phyloP scores from a whole-genome alignment of 2,113 vertebrate genomes.

The Turnix velox region DNA sequence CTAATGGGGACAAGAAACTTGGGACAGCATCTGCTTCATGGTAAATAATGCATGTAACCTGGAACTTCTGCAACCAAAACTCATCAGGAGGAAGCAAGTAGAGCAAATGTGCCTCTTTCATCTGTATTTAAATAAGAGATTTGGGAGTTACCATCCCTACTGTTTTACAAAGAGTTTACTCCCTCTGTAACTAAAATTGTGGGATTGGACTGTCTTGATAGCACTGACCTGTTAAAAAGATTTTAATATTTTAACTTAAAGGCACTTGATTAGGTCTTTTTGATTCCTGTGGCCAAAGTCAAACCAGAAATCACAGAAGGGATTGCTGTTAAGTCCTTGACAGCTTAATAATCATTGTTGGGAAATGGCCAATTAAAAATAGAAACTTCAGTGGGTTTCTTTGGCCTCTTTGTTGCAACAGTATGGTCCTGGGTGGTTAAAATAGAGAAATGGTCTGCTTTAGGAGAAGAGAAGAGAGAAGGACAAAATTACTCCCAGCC shows the following conservation, averaged over 20 bases:
- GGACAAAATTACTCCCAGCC: background rate
- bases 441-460: background rate
- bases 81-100: background rate
- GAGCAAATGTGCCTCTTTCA: background rate
- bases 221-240: background rate
- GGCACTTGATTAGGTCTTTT: background rate
- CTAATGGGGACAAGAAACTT: background rate
- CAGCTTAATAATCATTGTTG: fast-evolving
- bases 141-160: background rate
- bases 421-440: background rate
- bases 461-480: background rate
- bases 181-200: fast-evolving
- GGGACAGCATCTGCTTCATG: fast-evolving
- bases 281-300: background rate
- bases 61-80: background rate
- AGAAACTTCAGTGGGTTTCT: background rate
- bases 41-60: background rate
- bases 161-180: background rate
- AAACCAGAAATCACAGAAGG: fast-evolving
- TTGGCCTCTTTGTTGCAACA: background rate
- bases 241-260: background rate
- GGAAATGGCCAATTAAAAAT: background rate
- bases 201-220: background rate
- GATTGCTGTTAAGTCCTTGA: background rate
- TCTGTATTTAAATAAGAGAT: background rate